Evolutionary conservation across 1,140 invertebrate genomes (phyloP).

Genomic region (Drosophila rhopaloa): DNA sequence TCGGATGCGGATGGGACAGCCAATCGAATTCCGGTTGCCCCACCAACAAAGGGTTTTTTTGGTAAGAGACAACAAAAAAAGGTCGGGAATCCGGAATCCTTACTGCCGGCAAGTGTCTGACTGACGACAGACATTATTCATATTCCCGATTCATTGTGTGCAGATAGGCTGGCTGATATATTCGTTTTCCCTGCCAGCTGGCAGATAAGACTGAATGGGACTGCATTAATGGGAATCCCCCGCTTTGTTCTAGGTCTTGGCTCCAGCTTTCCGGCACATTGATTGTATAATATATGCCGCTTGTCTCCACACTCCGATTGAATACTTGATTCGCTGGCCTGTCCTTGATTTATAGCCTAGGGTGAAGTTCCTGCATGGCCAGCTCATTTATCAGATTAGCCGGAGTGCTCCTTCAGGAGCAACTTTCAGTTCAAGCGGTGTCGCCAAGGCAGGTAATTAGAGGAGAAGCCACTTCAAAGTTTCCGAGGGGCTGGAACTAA

Average conservation of each 20-base stretch:
- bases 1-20: conserved; percentile 2
- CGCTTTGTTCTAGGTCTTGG: conserved; percentile 25
- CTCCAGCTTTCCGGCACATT: conserved; percentile 29
- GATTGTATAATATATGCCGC: conserved; percentile 36
- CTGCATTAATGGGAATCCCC: conserved; percentile 36
- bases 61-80: conserved; percentile 14
- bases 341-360: conserved; percentile 30
- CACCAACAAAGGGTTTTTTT: conserved; percentile 39
- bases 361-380: not conserved
- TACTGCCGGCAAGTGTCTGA: conserved; percentile 20
- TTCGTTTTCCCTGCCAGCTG: conserved; percentile 18
- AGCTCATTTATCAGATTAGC: conserved; percentile 12
- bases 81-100: conserved; percentile 1
- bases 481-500: conserved; percentile 19
- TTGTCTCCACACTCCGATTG: conserved; percentile 21
- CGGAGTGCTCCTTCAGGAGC: conserved; percentile 2
- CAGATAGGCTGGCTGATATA: conserved; percentile 46
- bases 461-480: conserved; percentile 24
- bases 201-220: conserved; percentile 45
- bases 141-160: conserved; percentile 39
- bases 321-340: conserved; percentile 9
- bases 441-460: conserved; percentile 21
- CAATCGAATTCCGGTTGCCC: conserved; percentile 27
- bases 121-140: conserved; percentile 48
- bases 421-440: not conserved